Base-by-base conservation (phyloP, 2,113 vertebrate species). In the Nicator chloris region DNA sequence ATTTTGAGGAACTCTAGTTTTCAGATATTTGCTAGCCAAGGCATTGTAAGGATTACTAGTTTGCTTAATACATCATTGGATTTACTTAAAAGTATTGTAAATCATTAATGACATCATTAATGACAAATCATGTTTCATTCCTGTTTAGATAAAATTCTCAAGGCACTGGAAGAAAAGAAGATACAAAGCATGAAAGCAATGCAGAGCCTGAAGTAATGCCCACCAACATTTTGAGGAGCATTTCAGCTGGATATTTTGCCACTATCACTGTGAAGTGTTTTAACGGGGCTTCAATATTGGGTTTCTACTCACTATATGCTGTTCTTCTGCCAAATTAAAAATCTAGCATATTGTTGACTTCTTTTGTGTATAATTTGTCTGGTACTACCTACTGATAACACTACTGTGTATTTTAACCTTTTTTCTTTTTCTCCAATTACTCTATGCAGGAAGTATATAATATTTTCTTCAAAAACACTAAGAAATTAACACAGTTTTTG, bases 101-200 rank as follows among this genome's bases (percentile, higher is more conserved):
- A 56, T n/a, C 21, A 47, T 45, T 53, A 59, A 35, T 45, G 11
- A 15, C 12, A 76, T 27, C 24, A 80, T 23, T 57, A 92, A 82
- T 19, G 54, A 28, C 31, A 63, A 72, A 49, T 70, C 51, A 15
- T 75, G 20, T 90, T 97, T 92, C 42, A 7, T 83, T 96, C 63
- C 71, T 89, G 63, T 94, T 79, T 95, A 98, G 98, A 98, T 97
- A 96, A 97, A 71, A 86, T 97, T 92, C 79, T 98, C 86, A 97
- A 96, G 87, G 94, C 97, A 17, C 66, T 97, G 42, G 97, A 97
- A 92, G 98, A 98, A 76, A 97, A 98, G 87, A 98, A 98, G 93
- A 96, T 97, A 79, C 85, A 97, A 95, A 70, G 76, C 81, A 70
- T 98, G 85, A 97, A 96, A 96, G 94, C 90, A 82, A 92, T 75